A percentile compares a stretch with the other conserved stretches of the same genome.
Evolutionary conservation across 2,113 vertebrate genomes (phyloP).

Genomic region (Nannospalax galili): DNA sequence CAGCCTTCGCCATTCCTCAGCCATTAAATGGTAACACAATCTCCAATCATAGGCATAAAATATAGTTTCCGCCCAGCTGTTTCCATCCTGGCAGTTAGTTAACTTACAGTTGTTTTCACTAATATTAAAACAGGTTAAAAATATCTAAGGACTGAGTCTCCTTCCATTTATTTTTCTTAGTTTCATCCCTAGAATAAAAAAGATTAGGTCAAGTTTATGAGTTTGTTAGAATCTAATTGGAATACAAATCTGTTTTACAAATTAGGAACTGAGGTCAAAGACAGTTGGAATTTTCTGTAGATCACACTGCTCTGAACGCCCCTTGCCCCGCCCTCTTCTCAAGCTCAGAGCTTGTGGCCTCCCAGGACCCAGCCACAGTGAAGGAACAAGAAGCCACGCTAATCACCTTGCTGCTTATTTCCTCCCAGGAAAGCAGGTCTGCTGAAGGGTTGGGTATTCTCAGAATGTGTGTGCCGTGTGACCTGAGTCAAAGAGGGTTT

Average conservation of each 20-base stretch:
- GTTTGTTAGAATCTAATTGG: background rate
- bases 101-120: background rate
- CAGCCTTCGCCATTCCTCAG: background rate
- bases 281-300: background rate
- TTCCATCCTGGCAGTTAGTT: background rate
- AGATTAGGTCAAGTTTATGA: background rate
- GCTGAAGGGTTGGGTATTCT: background rate
- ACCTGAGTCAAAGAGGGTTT: too few species aligned
- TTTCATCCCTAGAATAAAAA: constrained; percentile 15
- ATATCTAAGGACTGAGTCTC: background rate
- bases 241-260: background rate
- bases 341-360: background rate
- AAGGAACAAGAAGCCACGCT: background rate
- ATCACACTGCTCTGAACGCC: rapidly evolving
- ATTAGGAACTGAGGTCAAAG: background rate
- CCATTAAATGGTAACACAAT: background rate
- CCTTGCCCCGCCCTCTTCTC: background rate
- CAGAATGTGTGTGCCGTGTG: background rate
- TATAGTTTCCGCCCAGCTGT: background rate
- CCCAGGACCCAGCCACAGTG: background rate
- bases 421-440: background rate
- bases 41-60: background rate
- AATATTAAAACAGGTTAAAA: background rate
- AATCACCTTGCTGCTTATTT: rapidly evolving
- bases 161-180: background rate